These are phyloP conservation scores for Barbus barbus DNA, from an alignment of 2,113 vertebrate species.

Conservation along the genomic window DNA sequence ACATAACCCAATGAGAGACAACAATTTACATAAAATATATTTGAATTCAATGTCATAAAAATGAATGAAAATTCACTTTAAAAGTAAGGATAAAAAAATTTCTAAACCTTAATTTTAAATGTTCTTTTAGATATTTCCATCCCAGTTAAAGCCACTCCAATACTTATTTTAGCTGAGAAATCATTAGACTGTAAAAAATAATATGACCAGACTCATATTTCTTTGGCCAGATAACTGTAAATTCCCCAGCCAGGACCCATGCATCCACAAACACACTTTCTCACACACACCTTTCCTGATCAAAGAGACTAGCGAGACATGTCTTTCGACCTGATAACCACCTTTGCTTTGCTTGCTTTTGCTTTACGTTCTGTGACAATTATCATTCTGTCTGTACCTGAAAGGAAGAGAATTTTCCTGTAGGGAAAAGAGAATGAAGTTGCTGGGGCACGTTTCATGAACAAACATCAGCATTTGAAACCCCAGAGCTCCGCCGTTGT, in stretches of 20 bases:
- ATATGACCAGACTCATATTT: not conserved
- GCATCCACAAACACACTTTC: not conserved
- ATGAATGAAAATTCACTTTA: too few species aligned
- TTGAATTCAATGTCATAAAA: too few species aligned
- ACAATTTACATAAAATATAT: too few species aligned
- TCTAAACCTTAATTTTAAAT: too few species aligned
- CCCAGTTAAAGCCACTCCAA: not conserved
- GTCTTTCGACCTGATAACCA: not conserved
- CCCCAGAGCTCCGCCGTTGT: slow-evolving; percentile 15
- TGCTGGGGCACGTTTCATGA: slow-evolving; percentile 33
- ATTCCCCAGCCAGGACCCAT: not conserved
- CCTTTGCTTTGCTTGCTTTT: not conserved
- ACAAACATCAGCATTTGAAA: slow-evolving; percentile 40
- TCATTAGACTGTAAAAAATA: not conserved
- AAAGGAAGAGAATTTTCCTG: not conserved
- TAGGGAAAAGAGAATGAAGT: slow-evolving; percentile 34
- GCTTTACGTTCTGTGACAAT: slow-evolving; percentile 19
- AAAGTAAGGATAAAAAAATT: too few species aligned
- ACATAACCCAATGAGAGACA: too few species aligned
- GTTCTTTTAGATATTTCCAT: too few species aligned
- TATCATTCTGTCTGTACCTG: slow-evolving; percentile 26
- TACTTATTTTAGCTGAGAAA: not conserved
- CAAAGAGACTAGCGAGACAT: not conserved
- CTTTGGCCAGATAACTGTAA: not conserved
- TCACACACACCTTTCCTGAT: not conserved